Percentiles rank a stretch among this genome's conserved stretches.
Conservation (phyloP, 2,797 vertebrate genomes). For the Taenioides sp. region DNA sequence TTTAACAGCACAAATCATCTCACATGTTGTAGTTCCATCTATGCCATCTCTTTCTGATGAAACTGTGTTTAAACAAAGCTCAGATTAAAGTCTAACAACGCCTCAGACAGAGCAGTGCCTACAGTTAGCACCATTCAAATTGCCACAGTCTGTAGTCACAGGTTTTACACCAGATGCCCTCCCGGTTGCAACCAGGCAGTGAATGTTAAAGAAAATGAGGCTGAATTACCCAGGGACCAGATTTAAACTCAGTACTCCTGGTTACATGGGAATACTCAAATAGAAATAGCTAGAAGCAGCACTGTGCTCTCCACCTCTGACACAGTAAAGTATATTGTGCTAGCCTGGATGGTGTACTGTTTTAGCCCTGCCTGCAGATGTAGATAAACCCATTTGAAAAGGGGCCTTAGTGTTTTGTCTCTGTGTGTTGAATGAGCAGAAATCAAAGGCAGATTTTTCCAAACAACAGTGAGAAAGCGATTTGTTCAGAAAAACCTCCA, state of each 20-base stretch:
- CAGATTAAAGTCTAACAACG: no score
- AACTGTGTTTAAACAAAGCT: no score
- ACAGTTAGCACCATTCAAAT: no score
- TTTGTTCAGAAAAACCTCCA: conserved; percentile 16
- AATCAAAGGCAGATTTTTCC: conserved; percentile 17
- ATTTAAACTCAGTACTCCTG: background rate
- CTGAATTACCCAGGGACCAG: background rate
- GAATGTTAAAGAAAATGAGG: background rate
- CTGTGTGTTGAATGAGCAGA: background rate
- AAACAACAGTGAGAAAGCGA: conserved; percentile 6
- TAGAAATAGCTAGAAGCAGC: background rate
- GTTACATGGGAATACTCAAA: background rate
- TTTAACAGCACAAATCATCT: no score
- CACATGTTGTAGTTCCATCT: no score
- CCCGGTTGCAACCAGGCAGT: no score
- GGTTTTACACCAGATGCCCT: background rate
- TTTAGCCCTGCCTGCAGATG: conserved; percentile 1
- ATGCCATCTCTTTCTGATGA: no score
- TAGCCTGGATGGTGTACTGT: background rate
- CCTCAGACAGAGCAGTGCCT: no score
- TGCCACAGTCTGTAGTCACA: background rate
- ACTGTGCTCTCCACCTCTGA: background rate
- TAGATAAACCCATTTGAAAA: conserved; percentile 10
- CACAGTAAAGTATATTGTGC: background rate
- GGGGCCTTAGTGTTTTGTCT: background rate